phyloP scores from a whole-genome alignment of 2,113 vertebrate species.

The Pteronura brasiliensis region DNA sequence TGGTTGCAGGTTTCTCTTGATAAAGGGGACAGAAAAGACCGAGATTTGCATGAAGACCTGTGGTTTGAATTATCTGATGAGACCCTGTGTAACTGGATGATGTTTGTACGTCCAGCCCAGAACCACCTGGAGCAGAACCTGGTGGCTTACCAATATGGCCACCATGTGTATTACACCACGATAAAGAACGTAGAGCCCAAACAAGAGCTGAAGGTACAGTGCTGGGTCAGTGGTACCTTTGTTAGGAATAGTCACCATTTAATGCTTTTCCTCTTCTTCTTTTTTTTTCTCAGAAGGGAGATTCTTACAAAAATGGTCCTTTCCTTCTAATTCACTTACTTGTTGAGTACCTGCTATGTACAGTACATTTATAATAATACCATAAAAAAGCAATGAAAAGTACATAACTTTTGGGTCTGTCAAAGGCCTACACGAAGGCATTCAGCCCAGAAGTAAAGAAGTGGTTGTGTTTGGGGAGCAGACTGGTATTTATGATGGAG shows the following conservation, averaged over 20 bases:
- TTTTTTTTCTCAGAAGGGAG: neutral
- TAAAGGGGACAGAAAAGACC: conserved; percentile 87
- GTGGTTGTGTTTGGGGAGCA: neutral
- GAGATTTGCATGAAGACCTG: conserved; percentile 88
- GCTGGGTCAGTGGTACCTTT: neutral
- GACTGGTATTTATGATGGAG: neutral
- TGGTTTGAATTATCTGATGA: conserved; percentile 98
- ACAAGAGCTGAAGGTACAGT: conserved; percentile 95
- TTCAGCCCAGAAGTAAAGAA: neutral
- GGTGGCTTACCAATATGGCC: conserved; percentile 97
- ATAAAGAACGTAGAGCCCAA: conserved; percentile 98
- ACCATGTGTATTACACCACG: conserved; percentile 96
- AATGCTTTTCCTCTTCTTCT: neutral
- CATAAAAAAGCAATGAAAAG: neutral
- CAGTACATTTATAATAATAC: neutral
- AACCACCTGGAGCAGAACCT: conserved; percentile 98
- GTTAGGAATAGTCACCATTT: neutral
- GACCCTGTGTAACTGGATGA: conserved; percentile 98
- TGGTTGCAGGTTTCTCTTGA: conserved; percentile 89
- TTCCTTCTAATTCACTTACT: neutral
- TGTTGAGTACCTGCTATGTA: neutral
- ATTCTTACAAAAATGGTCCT: neutral
- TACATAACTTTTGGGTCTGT: neutral
- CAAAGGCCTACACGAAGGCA: neutral
- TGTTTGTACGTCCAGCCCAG: conserved; percentile 97